Conservation (phyloP, 2,888 invertebrate species). For the Dynastes grantii region DNA sequence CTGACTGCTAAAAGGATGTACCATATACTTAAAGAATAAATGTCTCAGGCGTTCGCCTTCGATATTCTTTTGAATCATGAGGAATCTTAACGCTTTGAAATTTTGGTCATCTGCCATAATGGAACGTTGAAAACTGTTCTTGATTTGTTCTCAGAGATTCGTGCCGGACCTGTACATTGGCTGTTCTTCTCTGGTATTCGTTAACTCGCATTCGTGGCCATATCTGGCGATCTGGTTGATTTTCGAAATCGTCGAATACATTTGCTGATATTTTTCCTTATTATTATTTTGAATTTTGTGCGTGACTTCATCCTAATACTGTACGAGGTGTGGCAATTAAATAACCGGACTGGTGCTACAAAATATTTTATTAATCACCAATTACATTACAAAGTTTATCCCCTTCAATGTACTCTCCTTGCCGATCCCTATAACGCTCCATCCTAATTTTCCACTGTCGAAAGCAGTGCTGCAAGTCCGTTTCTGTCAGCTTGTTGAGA, state of each 20-base stretch:
- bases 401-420: no score
- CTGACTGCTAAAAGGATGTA: slow-evolving; percentile 69
- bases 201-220: slow-evolving; percentile 56
- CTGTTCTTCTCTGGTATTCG: slow-evolving; percentile 52
- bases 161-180: slow-evolving; percentile 52
- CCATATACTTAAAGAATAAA: slow-evolving; percentile 64
- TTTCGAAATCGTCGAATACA: not conserved
- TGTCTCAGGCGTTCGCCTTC: slow-evolving; percentile 67
- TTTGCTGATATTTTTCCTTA: no score
- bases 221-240: slow-evolving; percentile 55
- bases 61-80: slow-evolving; percentile 66
- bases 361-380: no score
- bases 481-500: no score
- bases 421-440: no score
- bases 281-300: no score
- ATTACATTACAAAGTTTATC: no score
- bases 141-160: slow-evolving; percentile 36
- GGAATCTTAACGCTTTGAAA: slow-evolving; percentile 63
- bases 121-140: slow-evolving; percentile 50
- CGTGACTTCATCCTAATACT: no score
- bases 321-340: no score
- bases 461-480: no score
- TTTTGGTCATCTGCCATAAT: slow-evolving; percentile 64
- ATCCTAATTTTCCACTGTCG: no score
- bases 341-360: no score